Evolutionary conservation across 2,113 vertebrate genomes (phyloP), one percentile per base, ranked within the genome.

Genomic region (Hiodon alosoides): DNA sequence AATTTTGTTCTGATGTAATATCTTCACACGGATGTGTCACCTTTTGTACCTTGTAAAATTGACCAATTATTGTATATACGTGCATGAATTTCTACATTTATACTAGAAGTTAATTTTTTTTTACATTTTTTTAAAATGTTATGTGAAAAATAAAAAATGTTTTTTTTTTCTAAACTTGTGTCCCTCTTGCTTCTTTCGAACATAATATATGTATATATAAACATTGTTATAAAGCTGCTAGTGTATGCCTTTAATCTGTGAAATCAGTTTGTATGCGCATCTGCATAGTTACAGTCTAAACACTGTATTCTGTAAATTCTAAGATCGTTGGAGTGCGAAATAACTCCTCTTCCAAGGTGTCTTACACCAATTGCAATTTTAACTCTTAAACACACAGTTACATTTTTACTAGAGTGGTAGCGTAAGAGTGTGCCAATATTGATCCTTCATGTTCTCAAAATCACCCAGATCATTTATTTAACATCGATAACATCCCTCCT

Each of bases 21-120:
- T n/a, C 16, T 54, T 54, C 13, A 14, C 47, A 7, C 47, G 52
- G 9, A 65, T 47, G 10, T 5, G 16, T 16, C 48, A 16, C 55
- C 17, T 59, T 61, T 76, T 59, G 53, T 69, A 57, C 51, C 54
- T 61, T 68, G 47, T n/a, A 77, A 31, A 51, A 62, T 69, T 62
- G 3, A 64, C 59, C 47, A 50, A 52, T 64, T 7, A 51, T 66
- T 71, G 74, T 81, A 67, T 77, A 82, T 75, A 76, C 8, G 17
- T 74, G 60, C n/a, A 77, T 77, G 74, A 61, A 11, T 78, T 66
- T 76, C 74, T 51, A 80, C 78, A 74, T 75, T 57, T 79, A 73
- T 78, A 73, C 17, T 69, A 57, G 46, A 69, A 72, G 65, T 73
- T 14, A 67, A 54, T 67, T 75, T 64, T 75, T 75, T 75, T 67